Percentiles rank a stretch among this genome's conserved stretches.
phyloP scores from a whole-genome alignment of 2,888 invertebrate genomes.

The Diaphora mendica region DNA sequence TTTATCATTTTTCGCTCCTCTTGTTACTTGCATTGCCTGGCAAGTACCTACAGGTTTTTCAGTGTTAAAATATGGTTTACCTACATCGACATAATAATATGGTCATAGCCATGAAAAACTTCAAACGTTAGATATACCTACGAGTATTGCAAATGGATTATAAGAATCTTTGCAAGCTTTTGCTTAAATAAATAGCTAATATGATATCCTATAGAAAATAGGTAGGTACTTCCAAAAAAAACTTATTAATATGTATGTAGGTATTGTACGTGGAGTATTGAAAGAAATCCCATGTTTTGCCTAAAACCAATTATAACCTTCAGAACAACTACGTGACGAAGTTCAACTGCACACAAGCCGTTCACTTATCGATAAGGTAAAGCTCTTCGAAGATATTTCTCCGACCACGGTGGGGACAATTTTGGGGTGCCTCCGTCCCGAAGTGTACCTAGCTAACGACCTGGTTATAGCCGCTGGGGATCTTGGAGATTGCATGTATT shows the following conservation, averaged over 20 bases:
- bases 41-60: not conserved
- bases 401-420: slow-evolving; percentile 81
- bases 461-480: slow-evolving; percentile 86
- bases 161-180: too few species aligned
- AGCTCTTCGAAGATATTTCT: slow-evolving; percentile 84
- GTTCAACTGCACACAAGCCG: slow-evolving; percentile 85
- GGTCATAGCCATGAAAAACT: too few species aligned
- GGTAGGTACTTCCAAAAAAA: too few species aligned
- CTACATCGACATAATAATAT: not conserved
- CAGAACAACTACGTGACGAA: slow-evolving; percentile 83
- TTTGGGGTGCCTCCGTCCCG: slow-evolving; percentile 82
- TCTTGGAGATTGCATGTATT: slow-evolving; percentile 88
- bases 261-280: too few species aligned
- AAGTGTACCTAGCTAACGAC: slow-evolving; percentile 88
- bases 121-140: too few species aligned
- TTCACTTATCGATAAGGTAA: slow-evolving; percentile 83
- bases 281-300: too few species aligned
- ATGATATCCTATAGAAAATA: too few species aligned
- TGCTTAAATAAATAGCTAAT: too few species aligned
- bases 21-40: not conserved
- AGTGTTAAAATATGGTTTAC: too few species aligned
- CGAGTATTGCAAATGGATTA: too few species aligned
- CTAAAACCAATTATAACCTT: not conserved
- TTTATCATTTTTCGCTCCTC: not conserved
- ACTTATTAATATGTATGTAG: too few species aligned